Evolutionary conservation across 1,140 invertebrate species (phyloP).

Genomic region (Atta cephalotes): DNA sequence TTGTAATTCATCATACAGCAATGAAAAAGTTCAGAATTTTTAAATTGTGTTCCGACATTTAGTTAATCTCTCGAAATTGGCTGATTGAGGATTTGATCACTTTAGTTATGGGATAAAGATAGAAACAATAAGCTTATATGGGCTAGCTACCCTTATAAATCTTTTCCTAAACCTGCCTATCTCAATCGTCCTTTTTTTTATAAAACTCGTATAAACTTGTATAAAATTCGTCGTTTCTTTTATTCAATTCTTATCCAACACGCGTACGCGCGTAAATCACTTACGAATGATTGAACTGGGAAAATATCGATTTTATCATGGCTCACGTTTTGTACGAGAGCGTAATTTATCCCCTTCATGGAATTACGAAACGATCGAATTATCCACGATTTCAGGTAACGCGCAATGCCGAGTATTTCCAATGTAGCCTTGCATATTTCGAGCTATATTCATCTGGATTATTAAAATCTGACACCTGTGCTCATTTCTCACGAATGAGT

Average conservation of each 20-base stretch:
- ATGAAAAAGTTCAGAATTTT: too few species aligned
- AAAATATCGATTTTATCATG: constrained; percentile 27
- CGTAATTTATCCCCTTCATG: not conserved
- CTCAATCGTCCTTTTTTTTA: not conserved
- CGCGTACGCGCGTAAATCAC: constrained; percentile 13
- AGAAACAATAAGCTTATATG: not conserved
- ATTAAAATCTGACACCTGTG: constrained; percentile 55
- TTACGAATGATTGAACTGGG: not conserved
- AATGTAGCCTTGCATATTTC: not conserved
- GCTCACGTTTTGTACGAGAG: not conserved
- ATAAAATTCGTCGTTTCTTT: not conserved
- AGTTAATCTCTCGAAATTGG: too few species aligned
- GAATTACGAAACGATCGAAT: constrained; percentile 26
- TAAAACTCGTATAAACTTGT: not conserved
- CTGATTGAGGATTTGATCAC: too few species aligned
- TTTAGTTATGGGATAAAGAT: not conserved
- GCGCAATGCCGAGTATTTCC: not conserved
- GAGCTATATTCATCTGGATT: constrained; percentile 23
- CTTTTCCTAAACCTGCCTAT: not conserved
- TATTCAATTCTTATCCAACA: not conserved
- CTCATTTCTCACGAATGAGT: not conserved
- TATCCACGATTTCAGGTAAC: constrained; percentile 27
- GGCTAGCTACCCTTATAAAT: not conserved
- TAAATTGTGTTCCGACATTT: too few species aligned
- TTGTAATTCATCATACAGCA: too few species aligned